Conservation (phyloP, 2,113 vertebrate species). For the Parus major region DNA sequence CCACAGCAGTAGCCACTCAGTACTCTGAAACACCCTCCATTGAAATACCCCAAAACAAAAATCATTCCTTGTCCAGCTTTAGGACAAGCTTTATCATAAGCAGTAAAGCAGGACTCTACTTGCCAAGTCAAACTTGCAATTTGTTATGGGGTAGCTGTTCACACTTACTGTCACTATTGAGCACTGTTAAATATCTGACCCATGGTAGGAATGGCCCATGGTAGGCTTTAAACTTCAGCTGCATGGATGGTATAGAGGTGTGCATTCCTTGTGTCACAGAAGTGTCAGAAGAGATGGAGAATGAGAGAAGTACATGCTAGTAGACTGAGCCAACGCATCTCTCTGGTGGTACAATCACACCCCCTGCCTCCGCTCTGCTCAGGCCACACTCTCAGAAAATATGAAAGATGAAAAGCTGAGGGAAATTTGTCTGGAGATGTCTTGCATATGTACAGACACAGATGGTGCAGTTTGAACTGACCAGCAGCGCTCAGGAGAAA, state of each 20-base stretch:
- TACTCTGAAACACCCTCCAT: not conserved
- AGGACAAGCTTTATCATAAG: not conserved
- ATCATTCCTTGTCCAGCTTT: not conserved
- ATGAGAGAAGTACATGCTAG: not conserved
- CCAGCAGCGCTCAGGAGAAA: not conserved
- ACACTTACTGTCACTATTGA: not conserved
- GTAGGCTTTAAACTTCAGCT: not conserved
- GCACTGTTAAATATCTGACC: not conserved
- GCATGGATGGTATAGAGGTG: not conserved
- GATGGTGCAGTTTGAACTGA: not conserved
- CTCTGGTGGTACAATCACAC: not conserved
- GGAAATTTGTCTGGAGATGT: not conserved
- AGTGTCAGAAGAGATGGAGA: not conserved
- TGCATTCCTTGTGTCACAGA: not conserved
- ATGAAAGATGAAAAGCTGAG: not conserved
- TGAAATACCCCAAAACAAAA: not conserved
- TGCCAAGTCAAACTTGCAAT: not conserved
- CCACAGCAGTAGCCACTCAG: not conserved
- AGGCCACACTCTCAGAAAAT: not conserved
- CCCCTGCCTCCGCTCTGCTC: fast-evolving
- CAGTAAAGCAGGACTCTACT: not conserved
- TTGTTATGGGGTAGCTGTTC: not conserved
- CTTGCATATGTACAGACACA: fast-evolving
- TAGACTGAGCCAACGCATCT: not conserved
- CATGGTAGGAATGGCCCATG: not conserved